Evolutionary conservation across 2,888 invertebrate species (phyloP), one percentile per base, ranked within the genome.

Genomic region (Silvanus unidentatus): DNA sequence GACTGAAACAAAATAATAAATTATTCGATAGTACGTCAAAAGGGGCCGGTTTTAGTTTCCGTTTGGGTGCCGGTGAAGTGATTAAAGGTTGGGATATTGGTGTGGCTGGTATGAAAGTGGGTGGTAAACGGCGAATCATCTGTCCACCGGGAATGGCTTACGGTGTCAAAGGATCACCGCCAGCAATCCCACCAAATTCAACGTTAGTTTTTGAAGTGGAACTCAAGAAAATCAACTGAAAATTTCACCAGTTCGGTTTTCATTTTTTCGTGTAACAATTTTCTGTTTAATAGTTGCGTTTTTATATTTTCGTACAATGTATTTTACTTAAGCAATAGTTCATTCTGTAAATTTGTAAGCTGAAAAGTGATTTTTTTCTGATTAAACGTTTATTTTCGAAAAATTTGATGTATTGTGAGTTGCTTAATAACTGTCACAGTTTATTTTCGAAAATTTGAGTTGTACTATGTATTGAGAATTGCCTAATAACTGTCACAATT

Each of bases 61-160:
- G 81, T 15, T 73, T 95, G 10, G 94, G 94, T 0, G 79, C 78
- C 39, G 84, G 86, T 50, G 91, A 93, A 69, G 93, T 94, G 1
- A 93, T 95, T 63, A 83, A 84, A 57, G 94, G 90, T 10, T 94
- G 92, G 94, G 94, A 95, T 63, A 72, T 86, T 29, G 95, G 92
- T 40, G 75, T 94, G n/a, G 73, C 73, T 32, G 94, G 95, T 39
- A 96, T 97, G 96, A 92, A 89, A 73, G 84, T 92, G 46, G 95
- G 95, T 27, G 95, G 94, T 56, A 93, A 91, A 72, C 79, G 96
- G 65, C 82, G 81, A 61, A 80, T 96, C 42, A 79, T 79, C 11
- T 86, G 92, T 67, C 95, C 95, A 48, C 83, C 94, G 39, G 73
- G 80, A 39, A 83, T 90, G 81, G 95, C 84, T 80, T 95, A 86